These are phyloP conservation scores for Hoplodrina ambigua DNA, from an alignment of 2,888 invertebrate species.

Conservation along the genomic window DNA sequence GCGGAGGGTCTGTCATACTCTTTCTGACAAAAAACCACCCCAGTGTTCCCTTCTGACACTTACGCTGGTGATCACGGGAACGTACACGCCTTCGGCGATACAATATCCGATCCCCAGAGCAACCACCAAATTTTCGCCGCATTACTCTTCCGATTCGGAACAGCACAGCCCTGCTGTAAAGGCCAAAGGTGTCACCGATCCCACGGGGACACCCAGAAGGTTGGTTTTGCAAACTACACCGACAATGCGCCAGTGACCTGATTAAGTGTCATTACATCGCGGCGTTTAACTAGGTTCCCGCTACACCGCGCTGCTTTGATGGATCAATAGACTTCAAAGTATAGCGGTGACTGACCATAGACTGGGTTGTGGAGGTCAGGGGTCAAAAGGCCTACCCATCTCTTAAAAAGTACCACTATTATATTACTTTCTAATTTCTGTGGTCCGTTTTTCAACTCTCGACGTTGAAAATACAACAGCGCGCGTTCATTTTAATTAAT, in stretches of 20 bases:
- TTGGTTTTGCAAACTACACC: constrained; percentile 5
- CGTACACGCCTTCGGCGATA: too few relatives aligned
- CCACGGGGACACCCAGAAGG: constrained; percentile 13
- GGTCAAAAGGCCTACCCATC: too few relatives aligned
- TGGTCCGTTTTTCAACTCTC: too few relatives aligned
- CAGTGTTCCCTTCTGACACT: too few relatives aligned
- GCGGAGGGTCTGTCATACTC: too few relatives aligned
- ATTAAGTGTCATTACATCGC: constrained; percentile 34
- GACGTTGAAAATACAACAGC: too few relatives aligned
- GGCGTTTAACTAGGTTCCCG: constrained; percentile 20
- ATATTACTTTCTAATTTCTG: too few relatives aligned
- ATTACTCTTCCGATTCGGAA: not conserved
- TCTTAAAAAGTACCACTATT: too few relatives aligned
- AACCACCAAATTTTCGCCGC: not conserved
- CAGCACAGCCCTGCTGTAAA: not conserved
- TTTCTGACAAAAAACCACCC: too few relatives aligned
- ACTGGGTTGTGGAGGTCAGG: not conserved
- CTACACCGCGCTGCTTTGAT: constrained; percentile 21
- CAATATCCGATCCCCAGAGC: not conserved
- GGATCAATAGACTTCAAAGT: constrained; percentile 39
- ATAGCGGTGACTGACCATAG: not conserved
- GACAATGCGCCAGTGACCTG: constrained; percentile 49
- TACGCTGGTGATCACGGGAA: too few relatives aligned
- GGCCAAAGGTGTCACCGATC: constrained; percentile 3
- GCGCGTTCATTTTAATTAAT: too few relatives aligned